Base-by-base conservation (phyloP, 2,113 vertebrate genomes). In the Hippocampus barbouri region DNA sequence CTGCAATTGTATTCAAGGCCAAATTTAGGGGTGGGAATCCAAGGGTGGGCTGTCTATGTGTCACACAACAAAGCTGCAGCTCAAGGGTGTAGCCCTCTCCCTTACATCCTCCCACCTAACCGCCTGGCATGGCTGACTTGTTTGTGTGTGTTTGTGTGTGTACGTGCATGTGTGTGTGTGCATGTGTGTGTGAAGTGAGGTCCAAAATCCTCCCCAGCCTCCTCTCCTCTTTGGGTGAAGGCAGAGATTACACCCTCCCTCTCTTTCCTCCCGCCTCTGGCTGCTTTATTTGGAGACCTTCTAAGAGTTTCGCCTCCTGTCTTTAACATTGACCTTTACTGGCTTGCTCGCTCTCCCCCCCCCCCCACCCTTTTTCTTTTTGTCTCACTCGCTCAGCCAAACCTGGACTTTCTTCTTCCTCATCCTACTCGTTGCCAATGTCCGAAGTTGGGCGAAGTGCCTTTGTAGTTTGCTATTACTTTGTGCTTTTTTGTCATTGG, bases 1-100 rank as follows among this genome's bases (percentile, higher is more conserved):
- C 89, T 93, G 91, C 90, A 93, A 93, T 94, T 93, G 92, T 93
- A 90, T 90, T 90, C 90, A 85, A 89, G 89, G 92, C 92, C 91
- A 93, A 92, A 93, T 91, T 72, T 78, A 82, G 90, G 89, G 89
- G 85, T 80, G 91, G 87, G 90, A 91, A 93, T 86, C 83, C 83
- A 88, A 85, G 86, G 88, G 89, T 92, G 90, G 89, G 91, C 86
- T 90, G 88, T 81, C 81, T 87, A 77, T 91, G 86, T 89, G 87
- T 86, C 90, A 91, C 79, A 83, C 87, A 91, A 76, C 89, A 93
- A 91, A 93, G 87, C 88, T 76, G 83, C 23, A 54, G 74, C 89
- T 80, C 72, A 83, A 93, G 91, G 92, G 87, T 89, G 92, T 90
- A 87, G 81, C 90, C 92, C 88, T 88, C 88, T 84, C 79, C 78